Conservation (phyloP, 2,113 vertebrate genomes). For the Sarotherodon lohbergeri region DNA sequence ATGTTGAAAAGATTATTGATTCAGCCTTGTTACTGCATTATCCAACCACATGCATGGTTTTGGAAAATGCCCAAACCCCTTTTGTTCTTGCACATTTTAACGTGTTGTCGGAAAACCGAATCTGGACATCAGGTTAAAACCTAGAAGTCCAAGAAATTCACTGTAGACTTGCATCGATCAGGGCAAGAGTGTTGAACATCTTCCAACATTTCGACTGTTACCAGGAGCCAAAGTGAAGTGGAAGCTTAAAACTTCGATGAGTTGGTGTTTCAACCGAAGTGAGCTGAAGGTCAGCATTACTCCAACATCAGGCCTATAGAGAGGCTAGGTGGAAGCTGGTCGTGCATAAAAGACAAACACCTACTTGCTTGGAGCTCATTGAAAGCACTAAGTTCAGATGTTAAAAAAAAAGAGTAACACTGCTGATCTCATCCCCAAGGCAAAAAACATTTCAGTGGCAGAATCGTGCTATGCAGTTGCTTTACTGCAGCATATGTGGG, state of each 20-base stretch:
- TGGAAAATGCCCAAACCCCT: neutral
- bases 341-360: neutral
- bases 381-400: neutral
- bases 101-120: neutral
- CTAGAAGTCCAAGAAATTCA: neutral
- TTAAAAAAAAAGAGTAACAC: neutral
- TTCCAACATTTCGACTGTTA: neutral
- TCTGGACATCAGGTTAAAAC: neutral
- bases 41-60: neutral
- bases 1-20: constrained; percentile 2
- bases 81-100: neutral
- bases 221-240: neutral
- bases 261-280: neutral
- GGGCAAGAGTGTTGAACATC: neutral
- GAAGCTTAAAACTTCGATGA: neutral
- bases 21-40: neutral
- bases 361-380: neutral
- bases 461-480: neutral
- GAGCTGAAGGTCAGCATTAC: neutral
- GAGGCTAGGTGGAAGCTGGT: neutral
- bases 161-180: neutral
- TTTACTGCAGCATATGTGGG: neutral
- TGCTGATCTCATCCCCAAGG: neutral
- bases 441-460: neutral
- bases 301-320: neutral